Percentiles rank a stretch among this genome's conserved stretches.
Conservation (phyloP, 2,113 vertebrate genomes). For the Synchiropus splendidus region DNA sequence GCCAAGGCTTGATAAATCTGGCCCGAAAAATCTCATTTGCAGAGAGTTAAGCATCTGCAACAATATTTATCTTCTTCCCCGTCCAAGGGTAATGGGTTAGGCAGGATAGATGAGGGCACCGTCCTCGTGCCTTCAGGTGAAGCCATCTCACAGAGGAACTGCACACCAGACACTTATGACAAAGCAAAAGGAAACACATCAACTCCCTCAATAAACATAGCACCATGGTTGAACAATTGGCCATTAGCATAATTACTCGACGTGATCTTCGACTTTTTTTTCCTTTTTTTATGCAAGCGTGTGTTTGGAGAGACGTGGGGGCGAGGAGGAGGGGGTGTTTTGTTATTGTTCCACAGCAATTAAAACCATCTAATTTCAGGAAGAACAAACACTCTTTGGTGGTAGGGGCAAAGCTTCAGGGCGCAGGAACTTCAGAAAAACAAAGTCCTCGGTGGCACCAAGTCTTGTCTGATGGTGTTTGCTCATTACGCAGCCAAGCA, state of each 20-base stretch:
- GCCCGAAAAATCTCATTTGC: conserved; percentile 66
- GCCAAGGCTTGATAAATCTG: conserved; percentile 66
- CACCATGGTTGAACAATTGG: conserved; percentile 88
- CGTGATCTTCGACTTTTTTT: conserved; percentile 78
- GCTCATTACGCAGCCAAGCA: conserved; percentile 94
- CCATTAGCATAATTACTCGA: conserved; percentile 99
- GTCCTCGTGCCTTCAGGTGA: conserved; percentile 82
- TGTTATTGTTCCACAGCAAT: conserved; percentile 97
- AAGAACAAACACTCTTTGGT: conserved; percentile 96
- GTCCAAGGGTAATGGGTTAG: conserved; percentile 82
- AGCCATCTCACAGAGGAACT: conserved; percentile 67
- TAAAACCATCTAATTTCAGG: conserved; percentile 98
- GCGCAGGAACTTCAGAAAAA: conserved; percentile 78
- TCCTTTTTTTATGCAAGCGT: conserved; percentile 24
- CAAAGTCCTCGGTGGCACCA: conserved; percentile 70
- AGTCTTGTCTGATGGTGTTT: conserved; percentile 94
- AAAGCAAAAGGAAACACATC: conserved; percentile 80
- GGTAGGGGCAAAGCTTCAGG: conserved; percentile 88
- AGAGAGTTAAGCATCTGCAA: conserved; percentile 78
- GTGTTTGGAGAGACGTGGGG: conserved; percentile 13
- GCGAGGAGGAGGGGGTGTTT: conserved; percentile 29
- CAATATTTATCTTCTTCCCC: conserved; percentile 90
- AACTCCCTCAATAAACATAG: conserved; percentile 94
- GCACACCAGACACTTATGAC: conserved; percentile 88
- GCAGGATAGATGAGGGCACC: conserved; percentile 82